Percentiles rank a stretch among this genome's conserved stretches.
Conservation (phyloP, 2,113 vertebrate genomes). For the Irena cyanogastra region DNA sequence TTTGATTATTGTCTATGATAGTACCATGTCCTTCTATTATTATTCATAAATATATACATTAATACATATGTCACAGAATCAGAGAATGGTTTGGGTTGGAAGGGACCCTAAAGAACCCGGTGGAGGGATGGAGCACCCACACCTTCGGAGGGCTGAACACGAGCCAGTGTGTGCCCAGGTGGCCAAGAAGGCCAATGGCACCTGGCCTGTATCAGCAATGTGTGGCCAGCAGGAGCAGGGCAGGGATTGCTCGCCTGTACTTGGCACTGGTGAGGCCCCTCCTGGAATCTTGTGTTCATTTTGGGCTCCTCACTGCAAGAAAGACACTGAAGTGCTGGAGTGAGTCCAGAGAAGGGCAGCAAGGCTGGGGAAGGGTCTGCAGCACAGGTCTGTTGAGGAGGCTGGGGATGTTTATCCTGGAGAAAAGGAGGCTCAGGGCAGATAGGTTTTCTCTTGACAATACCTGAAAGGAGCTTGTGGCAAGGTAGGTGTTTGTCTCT, state of each 20-base stretch:
- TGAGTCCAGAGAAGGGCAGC: background rate
- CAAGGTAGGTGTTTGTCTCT: background rate
- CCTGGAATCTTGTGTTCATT: background rate
- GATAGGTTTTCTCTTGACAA: background rate
- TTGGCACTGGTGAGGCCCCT: fast-evolving
- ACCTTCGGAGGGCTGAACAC: background rate
- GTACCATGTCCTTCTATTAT: no score
- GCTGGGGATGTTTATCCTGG: background rate
- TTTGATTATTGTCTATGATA: no score
- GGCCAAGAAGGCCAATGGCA: background rate
- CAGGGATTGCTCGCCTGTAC: background rate
- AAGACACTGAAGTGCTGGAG: background rate
- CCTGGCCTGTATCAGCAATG: background rate
- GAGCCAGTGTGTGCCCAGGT: background rate
- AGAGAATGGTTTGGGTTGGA: background rate
- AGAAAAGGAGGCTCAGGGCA: background rate
- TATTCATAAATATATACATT: no score
- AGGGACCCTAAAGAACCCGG: no score
- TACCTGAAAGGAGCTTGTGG: background rate
- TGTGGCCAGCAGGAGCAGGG: background rate
- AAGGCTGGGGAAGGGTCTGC: no score
- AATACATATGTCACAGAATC: background rate
- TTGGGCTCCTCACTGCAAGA: no score
- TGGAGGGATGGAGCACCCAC: background rate
- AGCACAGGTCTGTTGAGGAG: no score